phyloP scores from a whole-genome alignment of 2,797 vertebrate species.

The Melanotaenia parkinsoni region DNA sequence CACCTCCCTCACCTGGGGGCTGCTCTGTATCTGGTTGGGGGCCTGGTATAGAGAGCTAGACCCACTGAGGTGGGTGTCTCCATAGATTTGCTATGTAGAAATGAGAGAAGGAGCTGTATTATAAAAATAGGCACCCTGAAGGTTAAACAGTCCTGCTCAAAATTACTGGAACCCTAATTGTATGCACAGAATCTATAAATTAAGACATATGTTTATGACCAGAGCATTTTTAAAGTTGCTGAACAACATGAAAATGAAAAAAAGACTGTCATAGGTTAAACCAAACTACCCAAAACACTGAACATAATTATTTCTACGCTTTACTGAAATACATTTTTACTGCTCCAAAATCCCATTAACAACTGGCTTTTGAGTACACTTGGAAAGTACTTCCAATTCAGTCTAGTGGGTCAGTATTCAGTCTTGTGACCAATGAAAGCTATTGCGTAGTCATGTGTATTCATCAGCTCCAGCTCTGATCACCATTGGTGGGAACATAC shows the following conservation, averaged over 20 bases:
- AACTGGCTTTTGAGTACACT: no score
- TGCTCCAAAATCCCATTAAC: no score
- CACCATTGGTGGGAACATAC: no score
- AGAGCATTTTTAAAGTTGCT: not conserved
- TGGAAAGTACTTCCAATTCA: not conserved
- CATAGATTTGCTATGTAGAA: constrained; percentile 23
- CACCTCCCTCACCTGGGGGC: constrained; percentile 68
- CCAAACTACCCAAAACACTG: no score
- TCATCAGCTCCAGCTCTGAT: no score
- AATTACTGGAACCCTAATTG: not conserved
- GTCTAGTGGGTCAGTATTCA: not conserved
- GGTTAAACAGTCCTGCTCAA: not conserved
- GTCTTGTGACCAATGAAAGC: not conserved
- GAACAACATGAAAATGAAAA: no score
- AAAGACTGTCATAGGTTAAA: no score
- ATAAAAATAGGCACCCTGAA: not conserved
- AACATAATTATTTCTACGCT: no score
- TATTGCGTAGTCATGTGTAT: no score
- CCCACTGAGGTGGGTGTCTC: constrained; percentile 67
- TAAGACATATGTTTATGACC: not conserved
- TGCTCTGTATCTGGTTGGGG: constrained; percentile 72
- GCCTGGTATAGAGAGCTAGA: constrained; percentile 68
- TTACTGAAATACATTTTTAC: no score
- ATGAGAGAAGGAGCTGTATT: not conserved
- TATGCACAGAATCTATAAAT: not conserved